Percentiles rank a stretch among this genome's conserved stretches.
phyloP scores from a whole-genome alignment of 2,888 invertebrate genomes.

The Netelia inedita region DNA sequence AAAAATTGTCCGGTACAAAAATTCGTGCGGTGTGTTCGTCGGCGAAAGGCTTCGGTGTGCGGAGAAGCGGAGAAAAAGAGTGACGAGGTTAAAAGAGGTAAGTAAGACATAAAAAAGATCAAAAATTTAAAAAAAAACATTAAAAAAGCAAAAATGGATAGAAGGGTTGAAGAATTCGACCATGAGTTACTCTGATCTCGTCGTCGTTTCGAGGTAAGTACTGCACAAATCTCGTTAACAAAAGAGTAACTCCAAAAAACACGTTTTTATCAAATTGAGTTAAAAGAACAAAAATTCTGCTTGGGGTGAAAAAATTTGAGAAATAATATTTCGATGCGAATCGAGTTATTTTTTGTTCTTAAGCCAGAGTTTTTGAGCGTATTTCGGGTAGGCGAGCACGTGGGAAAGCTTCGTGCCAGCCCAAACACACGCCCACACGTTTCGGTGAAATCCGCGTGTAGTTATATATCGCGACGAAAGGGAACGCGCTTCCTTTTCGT shows the following conservation, averaged over 20 bases:
- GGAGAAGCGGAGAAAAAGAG: slow-evolving; percentile 40
- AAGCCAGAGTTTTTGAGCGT: background rate
- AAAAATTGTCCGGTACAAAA: background rate
- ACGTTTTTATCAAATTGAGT: background rate
- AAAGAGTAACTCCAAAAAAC: background rate
- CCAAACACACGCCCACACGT: slow-evolving; percentile 81
- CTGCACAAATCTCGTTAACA: background rate
- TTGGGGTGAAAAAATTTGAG: background rate
- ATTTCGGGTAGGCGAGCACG: slow-evolving; percentile 72
- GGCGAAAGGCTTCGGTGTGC: slow-evolving; percentile 25
- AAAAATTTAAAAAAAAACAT: slow-evolving; percentile 18
- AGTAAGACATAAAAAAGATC: slow-evolving; percentile 37
- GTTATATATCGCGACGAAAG: slow-evolving; percentile 57
- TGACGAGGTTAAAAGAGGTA: slow-evolving; percentile 55
- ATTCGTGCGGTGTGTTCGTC: slow-evolving; percentile 44
- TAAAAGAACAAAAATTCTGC: background rate
- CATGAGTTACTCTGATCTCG: background rate
- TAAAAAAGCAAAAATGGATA: slow-evolving; percentile 38
- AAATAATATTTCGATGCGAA: background rate
- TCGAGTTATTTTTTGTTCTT: slow-evolving; percentile 1
- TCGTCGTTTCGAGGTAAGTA: slow-evolving; percentile 31
- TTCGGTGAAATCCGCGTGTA: slow-evolving; percentile 70
- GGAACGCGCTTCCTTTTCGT: slow-evolving; percentile 48
- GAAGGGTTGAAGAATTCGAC: background rate
- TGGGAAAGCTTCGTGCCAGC: slow-evolving; percentile 71